These are phyloP conservation scores for Drosophila hydei DNA, from an alignment of 1,140 invertebrate genomes.

Conservation along the genomic window DNA sequence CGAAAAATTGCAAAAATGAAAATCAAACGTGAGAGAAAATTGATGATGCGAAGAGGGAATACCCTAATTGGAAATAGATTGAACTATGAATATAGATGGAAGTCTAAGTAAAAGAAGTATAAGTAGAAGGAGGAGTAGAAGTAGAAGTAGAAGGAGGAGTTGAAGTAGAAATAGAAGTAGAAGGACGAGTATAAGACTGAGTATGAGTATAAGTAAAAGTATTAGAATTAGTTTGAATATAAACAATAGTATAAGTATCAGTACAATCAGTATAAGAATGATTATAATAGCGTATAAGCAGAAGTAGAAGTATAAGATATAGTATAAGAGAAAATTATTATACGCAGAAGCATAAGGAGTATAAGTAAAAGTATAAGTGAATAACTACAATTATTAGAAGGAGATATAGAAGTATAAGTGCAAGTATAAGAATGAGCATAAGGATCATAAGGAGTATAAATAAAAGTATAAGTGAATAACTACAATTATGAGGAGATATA, in stretches of 20 bases:
- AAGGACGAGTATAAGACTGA: background rate
- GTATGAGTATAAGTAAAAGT: background rate
- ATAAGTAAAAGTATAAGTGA: background rate
- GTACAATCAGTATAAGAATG: background rate
- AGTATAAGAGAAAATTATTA: background rate
- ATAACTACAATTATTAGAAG: too few relatives aligned
- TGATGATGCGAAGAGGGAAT: background rate
- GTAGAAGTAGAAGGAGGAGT: too few relatives aligned
- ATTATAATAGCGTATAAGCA: background rate
- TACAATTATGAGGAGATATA: too few relatives aligned
- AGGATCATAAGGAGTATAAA: too few relatives aligned
- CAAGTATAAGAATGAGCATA: background rate
- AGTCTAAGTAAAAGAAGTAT: too few relatives aligned
- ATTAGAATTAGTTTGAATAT: background rate
- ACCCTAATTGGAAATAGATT: background rate
- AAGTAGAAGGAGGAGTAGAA: too few relatives aligned
- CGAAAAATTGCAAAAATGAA: constrained; percentile 1
- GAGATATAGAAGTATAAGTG: background rate
- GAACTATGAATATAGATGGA: background rate
- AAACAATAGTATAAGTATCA: background rate
- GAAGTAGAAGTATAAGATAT: background rate
- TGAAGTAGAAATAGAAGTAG: too few relatives aligned
- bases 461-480: too few relatives aligned
- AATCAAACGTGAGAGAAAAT: background rate
- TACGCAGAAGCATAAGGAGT: background rate